Evolutionary conservation across 2,888 invertebrate species (phyloP).

Genomic region (Strigamia transsilvanica): DNA sequence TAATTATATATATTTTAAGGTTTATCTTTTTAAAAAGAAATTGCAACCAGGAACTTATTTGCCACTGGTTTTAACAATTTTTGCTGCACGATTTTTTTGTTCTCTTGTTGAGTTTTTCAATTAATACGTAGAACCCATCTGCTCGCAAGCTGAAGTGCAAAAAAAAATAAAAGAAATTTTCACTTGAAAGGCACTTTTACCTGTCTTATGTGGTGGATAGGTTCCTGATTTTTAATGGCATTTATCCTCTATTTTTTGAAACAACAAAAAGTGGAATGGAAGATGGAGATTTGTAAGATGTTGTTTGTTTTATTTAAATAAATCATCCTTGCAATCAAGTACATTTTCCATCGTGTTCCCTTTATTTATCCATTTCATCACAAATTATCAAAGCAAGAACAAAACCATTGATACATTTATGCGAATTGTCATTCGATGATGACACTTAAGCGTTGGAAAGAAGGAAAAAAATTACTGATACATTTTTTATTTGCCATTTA

Average conservation of each 20-base stretch:
- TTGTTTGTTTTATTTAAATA: conserved; percentile 26
- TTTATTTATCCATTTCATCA: not conserved
- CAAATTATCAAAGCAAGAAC: too few species aligned
- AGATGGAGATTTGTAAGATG: conserved; percentile 30
- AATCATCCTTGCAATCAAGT: conserved; percentile 25
- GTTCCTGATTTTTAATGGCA: conserved; percentile 25
- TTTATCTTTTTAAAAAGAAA: conserved; percentile 26
- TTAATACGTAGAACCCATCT: conserved; percentile 30
- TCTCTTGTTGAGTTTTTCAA: conserved; percentile 24
- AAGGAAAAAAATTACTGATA: not conserved
- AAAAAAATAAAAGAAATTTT: not conserved
- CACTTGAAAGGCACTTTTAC: conserved; percentile 1
- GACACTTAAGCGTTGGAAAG: not conserved
- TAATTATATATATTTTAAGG: conserved; percentile 30
- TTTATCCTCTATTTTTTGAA: conserved; percentile 30
- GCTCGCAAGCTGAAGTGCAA: not conserved
- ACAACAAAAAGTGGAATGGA: conserved; percentile 30
- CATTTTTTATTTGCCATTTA: not conserved
- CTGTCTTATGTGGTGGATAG: conserved; percentile 20
- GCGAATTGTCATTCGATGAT: too few species aligned
- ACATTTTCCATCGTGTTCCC: too few species aligned
- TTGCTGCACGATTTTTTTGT: conserved; percentile 20
- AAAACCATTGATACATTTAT: too few species aligned
- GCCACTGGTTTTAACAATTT: conserved; percentile 30
- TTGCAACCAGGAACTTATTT: conserved; percentile 30